These are phyloP conservation scores for Elymnias hypermnestra DNA, from an alignment of 1,140 invertebrate species.

Conservation along the genomic window DNA sequence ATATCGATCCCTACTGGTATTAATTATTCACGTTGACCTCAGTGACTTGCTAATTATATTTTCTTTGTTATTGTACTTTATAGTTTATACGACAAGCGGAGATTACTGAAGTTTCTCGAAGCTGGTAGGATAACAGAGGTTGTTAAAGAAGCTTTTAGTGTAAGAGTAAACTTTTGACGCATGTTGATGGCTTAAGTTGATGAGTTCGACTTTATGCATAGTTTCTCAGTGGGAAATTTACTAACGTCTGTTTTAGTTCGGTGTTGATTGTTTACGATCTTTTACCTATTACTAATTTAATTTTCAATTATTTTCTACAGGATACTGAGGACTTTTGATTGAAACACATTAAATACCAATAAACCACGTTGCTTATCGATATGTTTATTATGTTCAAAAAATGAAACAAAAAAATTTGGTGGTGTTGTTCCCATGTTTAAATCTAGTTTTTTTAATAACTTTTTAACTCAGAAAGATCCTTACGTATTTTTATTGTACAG, in stretches of 20 bases:
- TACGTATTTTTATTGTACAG: neutral
- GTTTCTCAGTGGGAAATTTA: neutral
- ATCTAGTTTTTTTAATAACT: no score
- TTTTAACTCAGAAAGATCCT: no score
- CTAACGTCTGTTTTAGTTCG: neutral
- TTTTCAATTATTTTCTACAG: no score
- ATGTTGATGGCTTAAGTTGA: constrained; percentile 6
- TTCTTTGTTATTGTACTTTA: neutral
- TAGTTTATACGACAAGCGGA: neutral
- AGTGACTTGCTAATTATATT: constrained; percentile 3
- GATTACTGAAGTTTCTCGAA: constrained; percentile 4
- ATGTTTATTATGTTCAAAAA: no score
- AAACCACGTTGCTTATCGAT: no score
- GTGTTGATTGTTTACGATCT: no score
- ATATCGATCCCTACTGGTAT: neutral
- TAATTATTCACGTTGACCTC: constrained; percentile 6
- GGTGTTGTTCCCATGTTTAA: no score
- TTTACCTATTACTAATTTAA: no score
- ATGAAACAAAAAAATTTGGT: no score
- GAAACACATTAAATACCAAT: no score
- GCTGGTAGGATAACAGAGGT: constrained; percentile 1
- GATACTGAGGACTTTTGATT: no score
- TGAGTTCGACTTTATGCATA: constrained; percentile 5
- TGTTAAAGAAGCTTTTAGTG: constrained; percentile 8
- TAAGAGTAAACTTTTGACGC: neutral